Evolutionary conservation across 2,113 vertebrate genomes (phyloP).

Genomic region (Platichthys stellatus): DNA sequence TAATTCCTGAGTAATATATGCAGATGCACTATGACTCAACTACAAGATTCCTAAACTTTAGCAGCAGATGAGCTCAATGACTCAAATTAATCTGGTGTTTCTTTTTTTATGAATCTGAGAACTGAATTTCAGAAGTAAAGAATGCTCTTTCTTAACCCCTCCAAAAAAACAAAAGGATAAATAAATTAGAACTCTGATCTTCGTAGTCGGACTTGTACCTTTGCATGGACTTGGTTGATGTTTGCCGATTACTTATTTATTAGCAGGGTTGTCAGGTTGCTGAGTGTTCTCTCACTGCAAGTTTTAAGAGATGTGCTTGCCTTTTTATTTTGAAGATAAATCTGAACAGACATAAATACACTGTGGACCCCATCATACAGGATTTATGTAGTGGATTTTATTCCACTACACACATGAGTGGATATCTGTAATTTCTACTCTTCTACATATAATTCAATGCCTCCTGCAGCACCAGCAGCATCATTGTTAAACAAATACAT

Average conservation of each 20-base stretch:
- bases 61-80: conserved; percentile 19
- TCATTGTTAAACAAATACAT: too few relatives aligned
- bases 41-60: conserved; percentile 11
- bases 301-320: background rate
- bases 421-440: too few relatives aligned
- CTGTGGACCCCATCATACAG: background rate
- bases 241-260: background rate
- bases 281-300: background rate
- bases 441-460: too few relatives aligned
- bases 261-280: background rate
- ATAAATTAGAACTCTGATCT: too few relatives aligned
- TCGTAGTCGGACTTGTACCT: background rate
- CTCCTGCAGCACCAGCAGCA: too few relatives aligned
- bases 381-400: too few relatives aligned
- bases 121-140: background rate
- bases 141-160: too few relatives aligned
- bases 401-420: too few relatives aligned
- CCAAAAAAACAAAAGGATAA: too few relatives aligned
- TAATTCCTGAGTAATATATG: conserved; percentile 1
- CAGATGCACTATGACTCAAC: conserved; percentile 16
- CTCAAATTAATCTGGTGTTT: conserved; percentile 16
- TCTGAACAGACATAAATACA: background rate
- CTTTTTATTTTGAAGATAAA: background rate
- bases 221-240: background rate
- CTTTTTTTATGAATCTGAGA: conserved; percentile 6